Evolutionary conservation across 1,140 invertebrate genomes (phyloP).

Genomic region (Drosophila subpulchrella): DNA sequence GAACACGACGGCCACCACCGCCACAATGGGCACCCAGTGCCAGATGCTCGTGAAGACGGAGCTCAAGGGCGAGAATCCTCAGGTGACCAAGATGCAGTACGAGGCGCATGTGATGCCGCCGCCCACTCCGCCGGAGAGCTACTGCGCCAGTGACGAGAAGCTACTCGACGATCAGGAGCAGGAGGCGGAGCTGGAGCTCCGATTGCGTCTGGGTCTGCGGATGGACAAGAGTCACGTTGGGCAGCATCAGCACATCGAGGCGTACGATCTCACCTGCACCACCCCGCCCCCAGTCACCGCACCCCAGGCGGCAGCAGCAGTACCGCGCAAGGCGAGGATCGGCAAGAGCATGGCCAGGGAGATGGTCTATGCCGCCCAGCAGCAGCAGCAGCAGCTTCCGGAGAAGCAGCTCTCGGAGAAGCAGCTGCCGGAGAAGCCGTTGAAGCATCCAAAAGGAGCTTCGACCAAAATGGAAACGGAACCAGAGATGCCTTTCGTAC

Average conservation of each 20-base stretch:
- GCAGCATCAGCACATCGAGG: constrained; percentile 52
- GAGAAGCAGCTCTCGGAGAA: constrained; percentile 1
- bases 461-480: constrained; percentile 9
- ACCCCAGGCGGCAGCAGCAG: not conserved
- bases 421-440: constrained; percentile 12
- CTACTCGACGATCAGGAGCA: constrained; percentile 55
- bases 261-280: constrained; percentile 68
- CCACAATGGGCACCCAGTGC: constrained; percentile 70
- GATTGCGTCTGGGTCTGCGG: constrained; percentile 2
- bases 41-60: constrained; percentile 71
- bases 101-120: constrained; percentile 80
- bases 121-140: constrained; percentile 77
- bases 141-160: constrained; percentile 75
- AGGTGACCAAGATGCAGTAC: constrained; percentile 74
- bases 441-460: constrained; percentile 9
- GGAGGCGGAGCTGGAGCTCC: constrained; percentile 44
- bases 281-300: constrained; percentile 46
- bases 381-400: constrained; percentile 44
- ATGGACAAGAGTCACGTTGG: constrained; percentile 11
- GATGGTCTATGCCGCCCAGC: constrained; percentile 75
- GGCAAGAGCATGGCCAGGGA: constrained; percentile 89
- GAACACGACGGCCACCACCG: constrained; percentile 49
- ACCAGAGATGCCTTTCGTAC: constrained; percentile 75
- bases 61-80: constrained; percentile 51
- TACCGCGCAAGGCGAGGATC: constrained; percentile 87